phyloP scores from a whole-genome alignment of 2,888 invertebrate species.

The Escarpia spicata region DNA sequence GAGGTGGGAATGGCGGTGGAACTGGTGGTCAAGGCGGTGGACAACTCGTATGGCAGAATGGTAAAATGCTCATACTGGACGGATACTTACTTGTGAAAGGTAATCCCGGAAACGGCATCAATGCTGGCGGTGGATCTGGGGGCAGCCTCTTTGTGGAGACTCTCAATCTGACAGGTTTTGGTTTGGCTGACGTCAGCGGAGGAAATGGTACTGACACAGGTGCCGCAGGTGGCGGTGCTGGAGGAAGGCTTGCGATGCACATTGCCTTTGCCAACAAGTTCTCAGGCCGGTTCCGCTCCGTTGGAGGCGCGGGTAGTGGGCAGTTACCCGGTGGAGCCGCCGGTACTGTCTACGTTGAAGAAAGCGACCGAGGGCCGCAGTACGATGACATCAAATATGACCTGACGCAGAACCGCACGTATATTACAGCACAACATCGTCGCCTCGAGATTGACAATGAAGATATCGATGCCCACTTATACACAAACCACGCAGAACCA shows the following conservation, averaged over 20 bases:
- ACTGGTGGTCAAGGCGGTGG: slow-evolving; percentile 51
- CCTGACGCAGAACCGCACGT: slow-evolving; percentile 34
- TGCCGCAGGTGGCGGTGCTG: slow-evolving; percentile 46
- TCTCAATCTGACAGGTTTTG: slow-evolving; percentile 52
- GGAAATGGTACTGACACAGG: slow-evolving; percentile 43
- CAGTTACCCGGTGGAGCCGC: slow-evolving; percentile 52
- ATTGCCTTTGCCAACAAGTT: slow-evolving; percentile 48
- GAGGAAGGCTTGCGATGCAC: slow-evolving; percentile 49
- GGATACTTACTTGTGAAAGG: slow-evolving; percentile 48
- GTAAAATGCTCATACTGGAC: slow-evolving; percentile 47
- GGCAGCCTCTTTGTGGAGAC: slow-evolving; percentile 50
- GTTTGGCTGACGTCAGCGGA: slow-evolving; percentile 48
- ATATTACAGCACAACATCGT: slow-evolving; percentile 42
- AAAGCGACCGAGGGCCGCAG: slow-evolving; percentile 51
- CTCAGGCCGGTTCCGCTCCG: slow-evolving; percentile 45
- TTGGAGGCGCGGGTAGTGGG: slow-evolving; percentile 50
- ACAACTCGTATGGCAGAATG: slow-evolving; percentile 47
- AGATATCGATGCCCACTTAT: slow-evolving; percentile 47
- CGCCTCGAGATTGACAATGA: slow-evolving; percentile 49
- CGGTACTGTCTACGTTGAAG: slow-evolving; percentile 52
- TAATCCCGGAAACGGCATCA: slow-evolving; percentile 42
- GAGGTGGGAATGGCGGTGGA: slow-evolving; percentile 51
- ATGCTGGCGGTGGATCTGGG: slow-evolving; percentile 53
- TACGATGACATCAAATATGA: slow-evolving; percentile 55
- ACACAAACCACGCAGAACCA: slow-evolving; percentile 47